Conservation (phyloP, 2,113 vertebrate genomes). For the Diglossa brunneiventris region DNA sequence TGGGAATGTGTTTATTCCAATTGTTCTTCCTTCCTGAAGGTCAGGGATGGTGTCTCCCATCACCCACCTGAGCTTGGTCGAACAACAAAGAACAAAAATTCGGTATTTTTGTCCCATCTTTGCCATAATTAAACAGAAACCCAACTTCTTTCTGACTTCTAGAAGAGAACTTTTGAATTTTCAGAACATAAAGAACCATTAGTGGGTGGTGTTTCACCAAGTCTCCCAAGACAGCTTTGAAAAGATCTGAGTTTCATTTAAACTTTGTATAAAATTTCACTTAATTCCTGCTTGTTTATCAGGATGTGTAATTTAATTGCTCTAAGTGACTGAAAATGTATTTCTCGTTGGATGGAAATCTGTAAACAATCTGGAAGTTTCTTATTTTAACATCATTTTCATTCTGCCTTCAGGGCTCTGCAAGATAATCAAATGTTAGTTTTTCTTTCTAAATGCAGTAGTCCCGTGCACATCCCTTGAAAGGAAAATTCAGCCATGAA, state of each 20-base stretch:
- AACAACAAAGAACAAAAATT: background rate
- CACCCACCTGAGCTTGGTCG: rapidly evolving
- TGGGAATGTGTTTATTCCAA: background rate
- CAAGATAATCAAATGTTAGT: background rate
- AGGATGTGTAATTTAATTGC: constrained; percentile 30
- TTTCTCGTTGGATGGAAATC: constrained; percentile 15
- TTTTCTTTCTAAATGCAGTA: background rate
- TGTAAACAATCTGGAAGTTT: constrained; percentile 18
- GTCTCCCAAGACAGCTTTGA: background rate
- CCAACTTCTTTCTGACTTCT: background rate
- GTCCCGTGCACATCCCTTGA: background rate
- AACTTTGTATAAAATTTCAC: constrained; percentile 18
- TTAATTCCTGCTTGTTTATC: constrained; percentile 28
- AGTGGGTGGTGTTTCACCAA: background rate
- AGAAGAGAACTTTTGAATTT: background rate
- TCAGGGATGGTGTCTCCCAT: background rate
- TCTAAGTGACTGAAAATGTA: constrained; percentile 24
- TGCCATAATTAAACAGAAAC: background rate
- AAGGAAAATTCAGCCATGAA: background rate
- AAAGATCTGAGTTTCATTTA: background rate
- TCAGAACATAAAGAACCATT: background rate
- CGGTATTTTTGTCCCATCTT: background rate
- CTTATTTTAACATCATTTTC: constrained; percentile 10
- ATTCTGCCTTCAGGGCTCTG: background rate
- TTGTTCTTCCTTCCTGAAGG: background rate